Base-by-base conservation (phyloP, 1,140 invertebrate species). In the Drosophila chauvacae region DNA sequence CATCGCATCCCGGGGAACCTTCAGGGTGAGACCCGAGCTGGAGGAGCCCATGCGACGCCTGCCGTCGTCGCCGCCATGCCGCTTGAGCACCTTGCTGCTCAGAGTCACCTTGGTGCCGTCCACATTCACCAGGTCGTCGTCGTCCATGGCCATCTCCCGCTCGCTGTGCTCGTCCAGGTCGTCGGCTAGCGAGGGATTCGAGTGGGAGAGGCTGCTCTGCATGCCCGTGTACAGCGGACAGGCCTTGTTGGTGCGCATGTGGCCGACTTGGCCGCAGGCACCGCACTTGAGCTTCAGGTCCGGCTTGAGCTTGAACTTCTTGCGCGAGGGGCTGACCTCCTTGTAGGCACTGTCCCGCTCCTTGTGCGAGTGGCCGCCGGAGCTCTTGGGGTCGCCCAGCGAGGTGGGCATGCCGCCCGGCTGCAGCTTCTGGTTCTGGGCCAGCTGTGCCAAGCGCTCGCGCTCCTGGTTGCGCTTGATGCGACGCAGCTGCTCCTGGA, bases 401-500 rank as follows among this genome's bases (percentile, higher is more conserved):
- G 83, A 92, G 0, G 88, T 92, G 18, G 86, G 86, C 79, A 91
- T 88, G 23, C 88, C 87, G 26, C 91, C 91, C 0, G 91, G 91
- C 55, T 91, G 90, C 0, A 92, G 56, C 18, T 92, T 92, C 41
- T 92, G 91, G 53, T 92, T 91, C 30, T 92, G 91, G 6, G 91
- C 88, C 45, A 92, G 51, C 58, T 90, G 83, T 0, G 91, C 91
- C 28, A 96, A 91, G 78, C 94, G 94, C 93, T 97, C 97, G 16
- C 96, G 95, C 85, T 98, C 97, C 88, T 98, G 97, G 93, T 98
- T 98, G 33, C 97, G 94, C 88, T 98, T 98, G 41, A 98, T 97
- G 80, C 99, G 95, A 57, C 99, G 93, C 42, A 99, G 90, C 93
- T 99, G 98, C 92, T 99, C 99, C 88, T 99, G 99, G 73, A 99